A percentile compares a stretch with the other conserved stretches of the same genome.
Evolutionary conservation across 2,797 vertebrate species (phyloP).

Genomic region (Natrix natrix): DNA sequence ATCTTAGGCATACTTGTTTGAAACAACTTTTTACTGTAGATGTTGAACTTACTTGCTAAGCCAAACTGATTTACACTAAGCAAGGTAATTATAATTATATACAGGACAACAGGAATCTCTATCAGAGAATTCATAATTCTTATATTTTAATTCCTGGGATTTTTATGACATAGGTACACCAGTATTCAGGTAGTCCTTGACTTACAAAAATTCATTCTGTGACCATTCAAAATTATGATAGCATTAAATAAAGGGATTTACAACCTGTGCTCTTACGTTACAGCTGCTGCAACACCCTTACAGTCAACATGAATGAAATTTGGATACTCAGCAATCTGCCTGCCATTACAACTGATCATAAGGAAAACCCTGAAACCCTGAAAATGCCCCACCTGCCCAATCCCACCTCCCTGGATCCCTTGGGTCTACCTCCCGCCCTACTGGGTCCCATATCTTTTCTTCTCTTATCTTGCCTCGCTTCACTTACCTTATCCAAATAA

Average conservation of each 20-base stretch:
- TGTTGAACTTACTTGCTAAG: neutral
- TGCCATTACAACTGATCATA: neutral
- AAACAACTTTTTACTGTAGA: neutral
- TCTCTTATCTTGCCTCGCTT: neutral
- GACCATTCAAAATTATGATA: neutral
- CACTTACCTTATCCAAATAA: neutral
- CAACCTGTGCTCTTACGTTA: neutral
- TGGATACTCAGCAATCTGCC: neutral
- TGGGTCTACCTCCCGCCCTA: neutral
- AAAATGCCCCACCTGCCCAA: neutral
- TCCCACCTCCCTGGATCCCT: neutral
- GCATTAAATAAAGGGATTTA: neutral
- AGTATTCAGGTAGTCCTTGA: neutral
- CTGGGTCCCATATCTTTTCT: neutral
- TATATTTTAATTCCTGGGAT: neutral
- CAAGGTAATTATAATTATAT: neutral
- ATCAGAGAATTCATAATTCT: neutral
- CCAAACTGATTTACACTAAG: neutral
- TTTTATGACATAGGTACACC: neutral
- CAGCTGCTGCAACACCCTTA: neutral
- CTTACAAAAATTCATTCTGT: neutral
- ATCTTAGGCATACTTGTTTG: neutral
- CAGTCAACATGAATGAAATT: neutral
- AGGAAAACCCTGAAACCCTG: too few species aligned
- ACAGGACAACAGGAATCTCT: neutral